Evolutionary conservation across 1,140 invertebrate species (phyloP).

Genomic region (Oreohelix idahoensis): DNA sequence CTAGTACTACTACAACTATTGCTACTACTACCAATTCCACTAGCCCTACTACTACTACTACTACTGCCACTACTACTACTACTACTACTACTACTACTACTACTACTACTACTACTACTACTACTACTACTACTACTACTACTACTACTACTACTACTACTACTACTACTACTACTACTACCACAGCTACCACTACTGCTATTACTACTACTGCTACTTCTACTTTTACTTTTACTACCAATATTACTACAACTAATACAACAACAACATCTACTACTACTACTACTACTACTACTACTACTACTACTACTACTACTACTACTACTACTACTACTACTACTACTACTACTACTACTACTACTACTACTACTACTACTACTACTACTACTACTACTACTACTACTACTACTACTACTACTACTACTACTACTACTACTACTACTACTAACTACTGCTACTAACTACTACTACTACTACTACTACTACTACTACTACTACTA

Average conservation of each 20-base stretch:
- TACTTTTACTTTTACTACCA: too few species aligned
- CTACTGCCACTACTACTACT: neutral
- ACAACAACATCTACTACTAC: neutral
- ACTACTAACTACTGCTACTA: slow-evolving; percentile 4
- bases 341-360: neutral
- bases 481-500: slow-evolving; percentile 16
- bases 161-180: slow-evolving; percentile 12
- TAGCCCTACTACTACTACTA: too few species aligned
- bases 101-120: slow-evolving; percentile 6
- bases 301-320: slow-evolving; percentile 2
- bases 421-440: slow-evolving; percentile 1
- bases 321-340: neutral
- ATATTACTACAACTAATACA: too few species aligned
- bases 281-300: slow-evolving; percentile 11
- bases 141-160: slow-evolving; percentile 2
- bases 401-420: neutral
- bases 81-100: slow-evolving; percentile 2
- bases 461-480: too few species aligned
- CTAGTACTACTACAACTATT: too few species aligned
- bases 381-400: neutral
- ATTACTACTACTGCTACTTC: neutral
- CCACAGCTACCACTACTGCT: neutral
- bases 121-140: slow-evolving; percentile 10
- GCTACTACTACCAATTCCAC: too few species aligned
- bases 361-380: neutral